Conservation (phyloP, 1,140 invertebrate genomes). For the Samia ricini region DNA sequence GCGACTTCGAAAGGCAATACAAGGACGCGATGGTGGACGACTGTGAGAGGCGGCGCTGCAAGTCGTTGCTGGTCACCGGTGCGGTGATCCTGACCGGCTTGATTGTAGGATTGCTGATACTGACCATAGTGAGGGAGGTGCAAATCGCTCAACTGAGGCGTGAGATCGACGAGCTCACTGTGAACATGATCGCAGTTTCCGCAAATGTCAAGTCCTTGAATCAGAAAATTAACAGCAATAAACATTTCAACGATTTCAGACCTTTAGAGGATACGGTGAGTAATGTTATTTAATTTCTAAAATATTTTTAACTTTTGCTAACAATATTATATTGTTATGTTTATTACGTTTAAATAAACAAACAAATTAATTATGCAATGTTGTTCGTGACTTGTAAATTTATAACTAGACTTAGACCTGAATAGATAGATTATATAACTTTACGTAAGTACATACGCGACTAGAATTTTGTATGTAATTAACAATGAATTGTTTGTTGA, state of each 20-base stretch:
- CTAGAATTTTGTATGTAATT: constrained; percentile 17
- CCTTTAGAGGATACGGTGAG: constrained; percentile 65
- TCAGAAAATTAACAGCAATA: constrained; percentile 53
- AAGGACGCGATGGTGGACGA: constrained; percentile 37
- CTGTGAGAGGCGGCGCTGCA: constrained; percentile 25
- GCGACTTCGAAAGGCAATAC: constrained; percentile 64
- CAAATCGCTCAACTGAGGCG: constrained; percentile 46
- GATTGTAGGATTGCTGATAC: constrained; percentile 44
- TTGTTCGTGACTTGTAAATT: neutral
- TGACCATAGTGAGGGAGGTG: constrained; percentile 52
- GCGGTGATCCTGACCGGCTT: constrained; percentile 36
- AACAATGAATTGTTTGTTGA: constrained; percentile 14
- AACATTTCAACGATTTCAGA: constrained; percentile 59
- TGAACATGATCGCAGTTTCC: constrained; percentile 54
- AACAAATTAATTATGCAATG: constrained; percentile 15
- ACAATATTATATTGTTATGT: constrained; percentile 4
- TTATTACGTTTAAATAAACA: constrained; percentile 5
- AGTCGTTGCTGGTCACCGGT: constrained; percentile 38
- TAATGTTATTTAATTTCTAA: constrained; percentile 17
- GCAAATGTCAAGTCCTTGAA: constrained; percentile 53
- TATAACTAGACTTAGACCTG: constrained; percentile 9
- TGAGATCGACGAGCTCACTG: constrained; percentile 58
- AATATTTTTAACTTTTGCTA: constrained; percentile 4
- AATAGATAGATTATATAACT: neutral
- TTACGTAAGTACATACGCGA: constrained; percentile 8